phyloP scores from a whole-genome alignment of 2,797 vertebrate species.

The Pterois miles region DNA sequence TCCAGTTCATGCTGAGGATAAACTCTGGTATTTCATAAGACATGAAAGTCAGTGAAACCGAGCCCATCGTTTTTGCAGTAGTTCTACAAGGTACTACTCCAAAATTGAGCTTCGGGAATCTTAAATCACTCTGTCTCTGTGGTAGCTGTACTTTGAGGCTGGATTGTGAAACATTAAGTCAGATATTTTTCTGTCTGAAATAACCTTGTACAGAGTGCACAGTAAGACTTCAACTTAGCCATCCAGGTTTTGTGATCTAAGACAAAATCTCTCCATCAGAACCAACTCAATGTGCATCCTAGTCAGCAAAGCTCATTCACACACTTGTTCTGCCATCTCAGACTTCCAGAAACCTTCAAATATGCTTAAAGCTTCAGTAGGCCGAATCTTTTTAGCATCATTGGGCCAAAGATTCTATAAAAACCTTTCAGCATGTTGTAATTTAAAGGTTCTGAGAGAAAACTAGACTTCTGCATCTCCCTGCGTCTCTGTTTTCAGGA shows the following conservation, averaged over 20 bases:
- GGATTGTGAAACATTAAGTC: slow-evolving; percentile 25
- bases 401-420: no score
- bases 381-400: no score
- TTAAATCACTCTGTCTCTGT: neutral
- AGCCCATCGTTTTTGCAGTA: slow-evolving; percentile 1
- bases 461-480: no score
- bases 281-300: neutral
- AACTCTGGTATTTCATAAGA: slow-evolving; percentile 27
- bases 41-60: slow-evolving; percentile 12
- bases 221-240: neutral
- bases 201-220: neutral
- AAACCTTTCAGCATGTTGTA: no score
- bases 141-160: neutral
- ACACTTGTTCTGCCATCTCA: neutral
- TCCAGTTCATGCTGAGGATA: slow-evolving; percentile 13
- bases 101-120: slow-evolving; percentile 22
- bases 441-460: no score
- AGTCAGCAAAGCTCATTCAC: slow-evolving; percentile 37
- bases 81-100: slow-evolving; percentile 1
- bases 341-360: slow-evolving; percentile 1
- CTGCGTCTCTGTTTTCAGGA: no score
- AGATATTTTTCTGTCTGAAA: neutral
- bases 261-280: slow-evolving; percentile 24
- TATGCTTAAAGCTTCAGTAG: neutral
- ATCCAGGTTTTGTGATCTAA: no score